phyloP scores from a whole-genome alignment of 2,797 vertebrate genomes.

The Furcifer pardalis region DNA sequence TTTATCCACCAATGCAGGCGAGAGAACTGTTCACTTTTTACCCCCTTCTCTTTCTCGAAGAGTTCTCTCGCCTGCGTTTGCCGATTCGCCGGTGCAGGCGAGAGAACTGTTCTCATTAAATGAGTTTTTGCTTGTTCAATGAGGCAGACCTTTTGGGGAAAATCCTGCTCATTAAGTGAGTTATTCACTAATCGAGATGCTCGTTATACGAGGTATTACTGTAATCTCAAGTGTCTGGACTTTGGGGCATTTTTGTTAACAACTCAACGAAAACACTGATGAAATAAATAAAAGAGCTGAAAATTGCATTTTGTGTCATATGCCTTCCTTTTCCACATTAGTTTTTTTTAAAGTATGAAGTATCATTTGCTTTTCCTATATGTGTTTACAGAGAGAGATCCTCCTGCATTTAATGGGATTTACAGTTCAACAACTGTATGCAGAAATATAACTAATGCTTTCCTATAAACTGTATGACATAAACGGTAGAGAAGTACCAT shows the following conservation, averaged over 20 bases:
- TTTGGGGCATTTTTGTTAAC: neutral
- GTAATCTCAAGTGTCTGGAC: neutral
- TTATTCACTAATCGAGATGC: no score
- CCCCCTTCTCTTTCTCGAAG: no score
- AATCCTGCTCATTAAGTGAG: no score
- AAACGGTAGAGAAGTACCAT: neutral
- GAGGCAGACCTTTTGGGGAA: no score
- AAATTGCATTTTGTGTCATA: rapidly evolving
- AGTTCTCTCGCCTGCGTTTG: no score
- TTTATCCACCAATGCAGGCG: no score
- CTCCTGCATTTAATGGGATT: neutral
- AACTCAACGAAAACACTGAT: neutral
- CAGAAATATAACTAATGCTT: neutral
- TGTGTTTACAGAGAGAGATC: neutral
- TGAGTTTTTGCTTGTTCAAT: no score
- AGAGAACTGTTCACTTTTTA: no score
- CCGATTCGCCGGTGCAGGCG: no score
- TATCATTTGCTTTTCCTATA: neutral
- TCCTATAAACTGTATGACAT: neutral
- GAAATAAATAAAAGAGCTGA: neutral
- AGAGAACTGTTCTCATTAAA: no score
- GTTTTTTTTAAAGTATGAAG: no score
- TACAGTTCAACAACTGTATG: neutral
- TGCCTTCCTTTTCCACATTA: neutral
- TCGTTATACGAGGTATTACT: no score